These are phyloP conservation scores for Nasonia giraulti DNA, from an alignment of 1,140 invertebrate genomes.

Conservation along the genomic window DNA sequence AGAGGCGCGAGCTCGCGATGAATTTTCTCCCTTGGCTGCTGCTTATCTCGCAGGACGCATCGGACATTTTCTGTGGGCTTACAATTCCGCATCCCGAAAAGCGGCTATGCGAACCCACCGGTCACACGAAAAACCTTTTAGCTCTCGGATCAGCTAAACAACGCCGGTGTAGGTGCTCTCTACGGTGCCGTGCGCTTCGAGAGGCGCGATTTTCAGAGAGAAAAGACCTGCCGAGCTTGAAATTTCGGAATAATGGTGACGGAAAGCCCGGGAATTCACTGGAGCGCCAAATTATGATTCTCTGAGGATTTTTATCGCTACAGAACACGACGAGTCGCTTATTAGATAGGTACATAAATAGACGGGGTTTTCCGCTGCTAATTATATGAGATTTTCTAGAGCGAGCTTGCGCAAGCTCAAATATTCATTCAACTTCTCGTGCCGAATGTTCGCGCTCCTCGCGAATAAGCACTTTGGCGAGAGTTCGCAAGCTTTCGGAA, in stretches of 20 bases:
- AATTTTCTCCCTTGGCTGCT: background rate
- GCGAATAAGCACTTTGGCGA: too few relatives aligned
- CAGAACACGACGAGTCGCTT: too few relatives aligned
- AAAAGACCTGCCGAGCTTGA: too few relatives aligned
- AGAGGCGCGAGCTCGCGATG: background rate
- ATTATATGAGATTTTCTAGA: too few relatives aligned
- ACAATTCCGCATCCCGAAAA: background rate
- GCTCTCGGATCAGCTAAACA: background rate
- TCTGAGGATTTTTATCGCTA: too few relatives aligned
- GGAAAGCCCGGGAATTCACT: background rate
- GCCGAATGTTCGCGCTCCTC: background rate
- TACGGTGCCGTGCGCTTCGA: background rate
- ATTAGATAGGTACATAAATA: too few relatives aligned
- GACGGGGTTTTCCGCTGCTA: too few relatives aligned
- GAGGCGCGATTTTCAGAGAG: background rate
- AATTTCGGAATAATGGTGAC: background rate
- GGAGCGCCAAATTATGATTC: background rate
- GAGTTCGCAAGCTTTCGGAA: too few relatives aligned
- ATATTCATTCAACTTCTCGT: too few relatives aligned
- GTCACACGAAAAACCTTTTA: slow-evolving; percentile 49
- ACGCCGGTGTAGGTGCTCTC: background rate
- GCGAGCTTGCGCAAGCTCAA: too few relatives aligned
- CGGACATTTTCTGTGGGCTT: slow-evolving; percentile 14
- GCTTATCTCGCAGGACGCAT: slow-evolving; percentile 1
- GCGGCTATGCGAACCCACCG: background rate